Evolutionary conservation across 2,113 vertebrate species (phyloP).

Genomic region (Gracilinanus agilis): DNA sequence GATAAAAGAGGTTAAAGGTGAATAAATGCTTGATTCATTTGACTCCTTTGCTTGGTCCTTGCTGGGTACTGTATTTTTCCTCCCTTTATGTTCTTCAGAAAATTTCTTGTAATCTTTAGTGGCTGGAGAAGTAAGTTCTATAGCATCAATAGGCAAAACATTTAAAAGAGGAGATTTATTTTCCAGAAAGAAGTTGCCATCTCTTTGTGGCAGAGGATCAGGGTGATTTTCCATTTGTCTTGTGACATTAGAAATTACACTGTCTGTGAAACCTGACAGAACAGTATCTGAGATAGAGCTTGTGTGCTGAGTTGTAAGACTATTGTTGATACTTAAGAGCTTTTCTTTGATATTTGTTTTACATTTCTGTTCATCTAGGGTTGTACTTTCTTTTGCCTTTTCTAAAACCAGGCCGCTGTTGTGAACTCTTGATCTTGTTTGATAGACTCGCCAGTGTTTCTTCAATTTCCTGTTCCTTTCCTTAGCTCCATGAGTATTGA

Average conservation of each 20-base stretch:
- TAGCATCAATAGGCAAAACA: constrained; percentile 86
- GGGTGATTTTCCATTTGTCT: constrained; percentile 66
- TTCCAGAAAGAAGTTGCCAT: constrained; percentile 77
- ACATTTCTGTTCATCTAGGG: constrained; percentile 68
- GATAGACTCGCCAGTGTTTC: constrained; percentile 92
- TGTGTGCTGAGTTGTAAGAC: constrained; percentile 65
- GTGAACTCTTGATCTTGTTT: constrained; percentile 78
- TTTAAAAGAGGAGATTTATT: constrained; percentile 81
- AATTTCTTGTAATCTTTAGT: constrained; percentile 78
- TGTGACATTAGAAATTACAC: constrained; percentile 55
- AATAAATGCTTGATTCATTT: constrained; percentile 86
- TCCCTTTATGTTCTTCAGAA: constrained; percentile 85
- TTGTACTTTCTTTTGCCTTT: constrained; percentile 66
- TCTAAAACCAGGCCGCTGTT: constrained; percentile 66
- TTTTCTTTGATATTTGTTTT: constrained; percentile 62
- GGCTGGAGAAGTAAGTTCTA: constrained; percentile 82
- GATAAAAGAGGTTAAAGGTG: constrained; percentile 92
- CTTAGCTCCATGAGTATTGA: constrained; percentile 93
- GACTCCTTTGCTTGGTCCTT: constrained; percentile 84
- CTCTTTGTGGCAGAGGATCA: constrained; percentile 33
- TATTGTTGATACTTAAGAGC: constrained; percentile 52
- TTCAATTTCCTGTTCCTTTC: constrained; percentile 97
- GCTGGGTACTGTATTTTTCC: constrained; percentile 89
- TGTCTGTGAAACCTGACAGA: constrained; percentile 63
- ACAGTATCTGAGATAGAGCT: constrained; percentile 52